Percentiles rank a stretch among this genome's conserved stretches.
Conservation (phyloP, 2,113 vertebrate species). For the Oncorhynchus keta region DNA sequence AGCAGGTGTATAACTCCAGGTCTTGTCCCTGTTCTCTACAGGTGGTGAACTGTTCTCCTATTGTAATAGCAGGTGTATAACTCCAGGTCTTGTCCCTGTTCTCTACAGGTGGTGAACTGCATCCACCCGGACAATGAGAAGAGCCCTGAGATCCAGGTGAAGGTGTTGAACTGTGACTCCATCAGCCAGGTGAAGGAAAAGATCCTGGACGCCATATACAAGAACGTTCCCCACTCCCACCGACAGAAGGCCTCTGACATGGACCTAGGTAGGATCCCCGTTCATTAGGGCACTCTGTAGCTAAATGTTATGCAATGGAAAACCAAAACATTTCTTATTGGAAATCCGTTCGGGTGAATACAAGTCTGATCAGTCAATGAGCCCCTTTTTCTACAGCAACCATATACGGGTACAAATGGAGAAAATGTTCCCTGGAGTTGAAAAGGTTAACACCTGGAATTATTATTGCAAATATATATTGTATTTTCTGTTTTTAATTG, state of each 20-base stretch:
- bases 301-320: too few relatives aligned
- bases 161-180: constrained; percentile 96
- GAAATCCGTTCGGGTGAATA: too few relatives aligned
- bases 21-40: constrained; percentile 41
- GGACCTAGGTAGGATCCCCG: constrained; percentile 84
- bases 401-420: too few relatives aligned
- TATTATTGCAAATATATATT: too few relatives aligned
- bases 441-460: too few relatives aligned
- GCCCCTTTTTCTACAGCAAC: too few relatives aligned
- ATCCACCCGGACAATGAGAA: constrained; percentile 94
- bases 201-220: constrained; percentile 97
- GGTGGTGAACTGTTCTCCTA: constrained; percentile 92
- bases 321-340: too few relatives aligned
- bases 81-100: background rate
- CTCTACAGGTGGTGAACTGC: constrained; percentile 88
- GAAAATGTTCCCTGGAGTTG: too few relatives aligned
- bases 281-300: too few relatives aligned
- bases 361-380: too few relatives aligned
- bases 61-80: background rate
- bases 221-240: constrained; percentile 95
- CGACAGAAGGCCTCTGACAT: constrained; percentile 94
- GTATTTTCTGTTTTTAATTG: background rate
- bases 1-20: too few relatives aligned
- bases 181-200: constrained; percentile 98
- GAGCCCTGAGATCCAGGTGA: constrained; percentile 92